Base-by-base conservation (phyloP, 2,888 invertebrate species). In the Allygus modestus region DNA sequence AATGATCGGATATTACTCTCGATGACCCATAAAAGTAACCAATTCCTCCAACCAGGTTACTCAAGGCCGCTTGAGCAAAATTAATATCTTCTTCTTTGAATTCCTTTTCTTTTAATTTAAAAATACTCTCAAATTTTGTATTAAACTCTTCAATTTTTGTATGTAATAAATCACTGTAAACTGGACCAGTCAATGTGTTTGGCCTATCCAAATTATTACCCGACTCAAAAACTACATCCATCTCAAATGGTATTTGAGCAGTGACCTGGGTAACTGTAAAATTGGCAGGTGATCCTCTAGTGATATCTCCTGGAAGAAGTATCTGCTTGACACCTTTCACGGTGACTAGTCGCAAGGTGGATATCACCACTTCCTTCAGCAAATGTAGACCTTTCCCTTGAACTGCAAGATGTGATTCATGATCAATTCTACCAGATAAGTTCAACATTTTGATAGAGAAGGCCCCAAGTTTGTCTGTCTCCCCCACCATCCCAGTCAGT, bases 1-100 rank as follows among this genome's bases (percentile, higher is more conserved):
- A 97, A 88, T 96, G 93, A 43, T 92, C 91, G 0, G 96, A 97
- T 89, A 94, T 94, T 0, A 99, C 99, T 71, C 95, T 92, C 0
- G 98, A 96, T 0, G 95, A 93, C 0, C 99, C 99, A 91, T 98
- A 97, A 91, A 99, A 99, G 90, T 99, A 99, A 0, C 99, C 99
- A 85, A 99, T 95, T 0, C 99, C 96, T 0, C 99, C 99, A 0
- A 99, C 88, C 95, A 99, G 95, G 90, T 99, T 99, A 85, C 98
- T 97, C 77, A 99, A 90, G 0, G 96, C 96, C 26, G 96, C 94
- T 89, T 96, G 94, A 0, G 98, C 99, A 90, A 96, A 94, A 51
- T 81, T 65, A 17, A 88, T 84, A 69, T 97, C 92, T 85, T 95
- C 94, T 17, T 94, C 92, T 0, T 91, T 90, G 89, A 89, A 92